Conservation (phyloP, 2,888 invertebrate species). For the Tortrix viridana region DNA sequence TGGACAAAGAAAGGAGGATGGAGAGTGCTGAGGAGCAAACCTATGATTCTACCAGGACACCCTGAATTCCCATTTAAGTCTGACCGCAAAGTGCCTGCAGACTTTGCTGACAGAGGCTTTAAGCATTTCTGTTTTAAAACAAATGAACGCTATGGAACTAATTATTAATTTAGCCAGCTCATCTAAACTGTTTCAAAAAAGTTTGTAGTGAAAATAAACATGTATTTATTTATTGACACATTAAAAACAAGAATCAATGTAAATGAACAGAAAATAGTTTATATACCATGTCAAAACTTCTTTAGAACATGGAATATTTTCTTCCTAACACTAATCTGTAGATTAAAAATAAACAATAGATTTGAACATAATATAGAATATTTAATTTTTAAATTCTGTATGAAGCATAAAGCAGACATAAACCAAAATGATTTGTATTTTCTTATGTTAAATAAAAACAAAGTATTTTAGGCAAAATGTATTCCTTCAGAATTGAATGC, state of each 20-base stretch:
- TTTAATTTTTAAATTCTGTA: slow-evolving; percentile 18
- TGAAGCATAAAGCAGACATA: slow-evolving; percentile 26
- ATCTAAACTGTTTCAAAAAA: no score
- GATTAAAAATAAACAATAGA: background rate
- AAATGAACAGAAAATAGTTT: no score
- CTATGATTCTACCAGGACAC: slow-evolving; percentile 87
- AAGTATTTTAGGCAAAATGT: slow-evolving; percentile 89
- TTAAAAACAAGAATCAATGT: no score
- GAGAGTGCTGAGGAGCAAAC: slow-evolving; percentile 84
- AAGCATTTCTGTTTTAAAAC: slow-evolving; percentile 81
- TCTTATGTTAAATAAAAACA: slow-evolving; percentile 34
- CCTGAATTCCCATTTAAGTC: slow-evolving; percentile 87
- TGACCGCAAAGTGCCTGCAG: slow-evolving; percentile 81
- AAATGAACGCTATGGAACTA: background rate
- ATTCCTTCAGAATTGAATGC: slow-evolving; percentile 96
- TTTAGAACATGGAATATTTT: no score
- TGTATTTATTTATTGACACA: no score
- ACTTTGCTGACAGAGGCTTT: slow-evolving; percentile 90
- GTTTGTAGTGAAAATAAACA: no score
- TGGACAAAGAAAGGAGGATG: slow-evolving; percentile 92
- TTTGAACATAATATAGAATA: background rate
- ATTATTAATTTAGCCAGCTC: no score
- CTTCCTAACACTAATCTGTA: no score
- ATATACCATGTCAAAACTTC: no score
- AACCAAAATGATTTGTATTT: slow-evolving; percentile 6